Evolutionary conservation across 2,888 invertebrate genomes (phyloP), one percentile per base, ranked within the genome.

Genomic region (Sepiola atlantica): DNA sequence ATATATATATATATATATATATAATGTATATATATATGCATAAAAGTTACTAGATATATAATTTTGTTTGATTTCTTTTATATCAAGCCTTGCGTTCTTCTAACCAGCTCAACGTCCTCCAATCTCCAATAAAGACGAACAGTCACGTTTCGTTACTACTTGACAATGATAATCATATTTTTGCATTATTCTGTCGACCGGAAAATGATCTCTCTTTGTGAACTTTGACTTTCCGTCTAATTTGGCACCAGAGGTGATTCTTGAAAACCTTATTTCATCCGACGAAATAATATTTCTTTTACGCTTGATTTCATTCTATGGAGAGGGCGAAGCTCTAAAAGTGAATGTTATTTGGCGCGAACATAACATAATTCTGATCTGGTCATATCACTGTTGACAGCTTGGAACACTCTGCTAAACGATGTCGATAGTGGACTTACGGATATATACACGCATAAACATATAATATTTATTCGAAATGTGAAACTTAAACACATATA

Each of bases 131-230:
- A n/a, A n/a, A n/a, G 28, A 77, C n/a, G 28, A 77, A 77, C n/a
- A 77, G 77, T 77, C 77, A 77, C 77, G 77, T 77, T 77, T 77
- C 77, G n/a, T 32, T 77, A 3, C 32, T n/a, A 77, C 77, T 77
- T 77, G 21, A 77, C 10, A 77, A 77, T 77, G n/a, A 77, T 32
- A n/a, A 77, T 16, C 77, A 16, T 32, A n/a, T 77, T 77, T 77
- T 45, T 45, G 45, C 45, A 45, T 45, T n/a, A 77, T 32, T 77
- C 77, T 77, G 12, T 77, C 77, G n/a, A 16, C 32, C 77, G 32
- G 77, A 77, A 77, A 77, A 77, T 77, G 77, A 77, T 77, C 77
- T 77, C 77, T 77, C 77, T n/a, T n/a, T 77, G n/a, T 77, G 77
- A 77, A 12, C 77, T 77, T 77, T 77, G 77, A 77, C 77, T 77